Evolutionary conservation across 2,113 vertebrate genomes (phyloP).

Genomic region (Pituophis catenifer): DNA sequence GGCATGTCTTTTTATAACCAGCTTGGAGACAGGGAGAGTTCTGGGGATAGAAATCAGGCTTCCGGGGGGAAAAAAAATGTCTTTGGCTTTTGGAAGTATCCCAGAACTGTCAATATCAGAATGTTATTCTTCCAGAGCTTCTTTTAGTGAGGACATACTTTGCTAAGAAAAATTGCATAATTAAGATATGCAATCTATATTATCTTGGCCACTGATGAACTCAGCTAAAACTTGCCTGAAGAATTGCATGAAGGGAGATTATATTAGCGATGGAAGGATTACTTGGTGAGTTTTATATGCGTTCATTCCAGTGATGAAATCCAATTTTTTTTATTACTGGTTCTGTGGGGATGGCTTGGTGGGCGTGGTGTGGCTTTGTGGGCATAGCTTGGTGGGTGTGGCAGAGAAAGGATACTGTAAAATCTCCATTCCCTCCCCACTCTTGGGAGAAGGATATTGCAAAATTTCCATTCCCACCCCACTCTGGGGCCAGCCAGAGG

Average conservation of each 20-base stretch:
- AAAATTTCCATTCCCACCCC: no score
- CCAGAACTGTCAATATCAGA: neutral
- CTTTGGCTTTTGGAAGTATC: neutral
- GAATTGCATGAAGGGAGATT: neutral
- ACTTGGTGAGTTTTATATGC: neutral
- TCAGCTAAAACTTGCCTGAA: neutral
- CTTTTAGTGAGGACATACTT: neutral
- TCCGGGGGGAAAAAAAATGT: neutral
- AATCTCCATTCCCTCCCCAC: no score
- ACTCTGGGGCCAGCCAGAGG: no score
- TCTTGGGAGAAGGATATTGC: no score
- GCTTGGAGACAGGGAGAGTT: neutral
- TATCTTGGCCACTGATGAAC: neutral
- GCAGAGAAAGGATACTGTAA: no score
- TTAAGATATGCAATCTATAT: neutral
- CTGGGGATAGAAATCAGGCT: neutral
- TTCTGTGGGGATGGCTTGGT: no score
- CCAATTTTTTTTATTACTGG: no score
- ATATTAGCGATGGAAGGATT: neutral
- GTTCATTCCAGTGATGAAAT: neutral
- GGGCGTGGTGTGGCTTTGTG: no score
- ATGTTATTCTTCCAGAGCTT: neutral
- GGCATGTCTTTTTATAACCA: slow-evolving; percentile 18
- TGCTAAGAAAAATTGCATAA: neutral
- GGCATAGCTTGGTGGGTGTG: no score